Evolutionary conservation across 2,888 invertebrate species (phyloP).

Genomic region (Julus scanicus): DNA sequence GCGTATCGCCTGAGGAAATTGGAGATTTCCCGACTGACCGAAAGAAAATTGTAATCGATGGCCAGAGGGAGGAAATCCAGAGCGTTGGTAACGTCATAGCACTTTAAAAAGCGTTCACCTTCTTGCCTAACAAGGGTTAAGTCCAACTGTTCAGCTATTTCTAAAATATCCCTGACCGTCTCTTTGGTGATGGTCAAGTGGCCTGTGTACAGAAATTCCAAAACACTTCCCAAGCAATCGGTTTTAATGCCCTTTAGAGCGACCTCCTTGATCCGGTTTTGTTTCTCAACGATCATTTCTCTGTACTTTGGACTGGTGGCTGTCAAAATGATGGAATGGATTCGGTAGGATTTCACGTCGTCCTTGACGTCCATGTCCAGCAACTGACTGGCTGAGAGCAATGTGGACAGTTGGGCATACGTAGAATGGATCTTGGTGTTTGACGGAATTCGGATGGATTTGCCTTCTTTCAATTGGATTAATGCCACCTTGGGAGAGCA

Average conservation of each 20-base stretch:
- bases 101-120: slow-evolving; percentile 11
- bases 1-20: slow-evolving; percentile 12
- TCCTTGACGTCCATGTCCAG: slow-evolving; percentile 27
- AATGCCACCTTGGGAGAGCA: neutral
- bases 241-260: neutral
- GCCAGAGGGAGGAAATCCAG: slow-evolving; percentile 40
- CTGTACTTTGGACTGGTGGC: slow-evolving; percentile 18
- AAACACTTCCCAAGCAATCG: slow-evolving; percentile 37
- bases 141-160: slow-evolving; percentile 30
- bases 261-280: slow-evolving; percentile 21
- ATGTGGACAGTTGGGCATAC: neutral
- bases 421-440: neutral
- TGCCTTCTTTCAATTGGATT: neutral
- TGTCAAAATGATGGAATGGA: slow-evolving; percentile 20
- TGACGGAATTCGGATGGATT: neutral
- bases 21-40: neutral
- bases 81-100: slow-evolving; percentile 36
- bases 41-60: neutral
- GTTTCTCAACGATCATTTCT: slow-evolving; percentile 40
- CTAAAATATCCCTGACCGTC: slow-evolving; percentile 13
- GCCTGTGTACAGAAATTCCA: slow-evolving; percentile 42
- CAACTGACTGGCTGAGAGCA: neutral
- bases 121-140: neutral
- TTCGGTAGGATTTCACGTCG: slow-evolving; percentile 29
- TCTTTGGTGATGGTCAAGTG: slow-evolving; percentile 36